Conservation (phyloP, 2,113 vertebrate species). For the Sialia sialis region DNA sequence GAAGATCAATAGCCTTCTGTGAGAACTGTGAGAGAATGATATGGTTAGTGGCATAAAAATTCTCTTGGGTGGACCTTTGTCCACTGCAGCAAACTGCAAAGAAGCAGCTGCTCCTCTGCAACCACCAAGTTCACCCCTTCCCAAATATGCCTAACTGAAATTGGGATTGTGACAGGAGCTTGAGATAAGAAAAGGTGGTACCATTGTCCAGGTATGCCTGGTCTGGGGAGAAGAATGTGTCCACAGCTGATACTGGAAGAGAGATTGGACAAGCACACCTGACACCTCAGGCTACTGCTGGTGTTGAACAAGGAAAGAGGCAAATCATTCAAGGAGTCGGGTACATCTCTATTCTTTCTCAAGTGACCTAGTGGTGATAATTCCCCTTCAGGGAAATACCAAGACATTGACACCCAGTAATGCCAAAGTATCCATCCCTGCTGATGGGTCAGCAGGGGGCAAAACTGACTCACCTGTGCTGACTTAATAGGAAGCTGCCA, state of each 20-base stretch:
- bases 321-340: background rate
- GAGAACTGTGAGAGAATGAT: background rate
- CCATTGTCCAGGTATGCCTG: background rate
- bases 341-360: background rate
- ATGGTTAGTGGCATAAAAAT: background rate
- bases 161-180: background rate
- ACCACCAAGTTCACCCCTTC: background rate
- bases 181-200: background rate
- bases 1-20: background rate
- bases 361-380: background rate
- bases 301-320: background rate
- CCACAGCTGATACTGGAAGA: background rate
- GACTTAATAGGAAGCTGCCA: background rate
- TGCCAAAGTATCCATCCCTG: background rate
- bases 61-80: background rate
- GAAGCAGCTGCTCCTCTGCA: background rate
- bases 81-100: background rate
- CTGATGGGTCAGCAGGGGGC: background rate
- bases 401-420: background rate
- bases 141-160: background rate
- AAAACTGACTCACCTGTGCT: rapidly evolving
- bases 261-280: background rate
- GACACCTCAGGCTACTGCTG: background rate
- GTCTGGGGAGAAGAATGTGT: background rate
- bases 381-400: rapidly evolving